These are phyloP conservation scores for Cotesia congregata DNA, from an alignment of 2,888 invertebrate genomes.

Conservation along the genomic window DNA sequence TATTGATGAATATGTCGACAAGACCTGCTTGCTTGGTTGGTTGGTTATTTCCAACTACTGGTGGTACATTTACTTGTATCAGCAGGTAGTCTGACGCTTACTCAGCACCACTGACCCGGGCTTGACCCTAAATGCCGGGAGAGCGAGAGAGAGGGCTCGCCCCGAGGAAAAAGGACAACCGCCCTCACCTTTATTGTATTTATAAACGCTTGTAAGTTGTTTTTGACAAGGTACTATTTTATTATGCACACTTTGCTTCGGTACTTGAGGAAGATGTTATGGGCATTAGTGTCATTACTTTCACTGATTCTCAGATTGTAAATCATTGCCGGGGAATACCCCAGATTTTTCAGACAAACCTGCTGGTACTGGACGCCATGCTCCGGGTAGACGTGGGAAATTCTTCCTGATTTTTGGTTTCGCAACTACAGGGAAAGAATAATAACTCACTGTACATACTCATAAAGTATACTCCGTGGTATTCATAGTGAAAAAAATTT, in stretches of 20 bases:
- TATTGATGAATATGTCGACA: constrained; percentile 10
- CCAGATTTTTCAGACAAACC: not conserved
- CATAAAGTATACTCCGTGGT: too few species aligned
- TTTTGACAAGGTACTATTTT: not conserved
- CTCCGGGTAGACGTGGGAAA: not conserved
- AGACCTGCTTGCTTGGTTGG: constrained; percentile 53
- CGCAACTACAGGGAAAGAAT: too few species aligned
- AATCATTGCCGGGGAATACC: constrained; percentile 39
- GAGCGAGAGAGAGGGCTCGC: not conserved
- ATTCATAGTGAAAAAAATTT: too few species aligned
- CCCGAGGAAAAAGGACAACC: not conserved
- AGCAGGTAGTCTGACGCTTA: constrained; percentile 53
- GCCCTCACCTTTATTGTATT: constrained; percentile 12
- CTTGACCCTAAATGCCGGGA: not conserved
- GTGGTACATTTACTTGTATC: constrained; percentile 60
- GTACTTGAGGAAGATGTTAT: constrained; percentile 42
- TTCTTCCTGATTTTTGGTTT: constrained; percentile 23
- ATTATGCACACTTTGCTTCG: not conserved
- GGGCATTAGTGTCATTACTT: constrained; percentile 51
- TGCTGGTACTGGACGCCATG: not conserved
- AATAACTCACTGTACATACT: too few species aligned
- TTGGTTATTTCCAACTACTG: constrained; percentile 57
- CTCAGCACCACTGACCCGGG: constrained; percentile 23
- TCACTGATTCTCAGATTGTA: constrained; percentile 42
- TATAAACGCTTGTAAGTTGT: not conserved